These are phyloP conservation scores for Ceyx melanurus DNA, from an alignment of 2,113 vertebrate genomes.

Conservation along the genomic window DNA sequence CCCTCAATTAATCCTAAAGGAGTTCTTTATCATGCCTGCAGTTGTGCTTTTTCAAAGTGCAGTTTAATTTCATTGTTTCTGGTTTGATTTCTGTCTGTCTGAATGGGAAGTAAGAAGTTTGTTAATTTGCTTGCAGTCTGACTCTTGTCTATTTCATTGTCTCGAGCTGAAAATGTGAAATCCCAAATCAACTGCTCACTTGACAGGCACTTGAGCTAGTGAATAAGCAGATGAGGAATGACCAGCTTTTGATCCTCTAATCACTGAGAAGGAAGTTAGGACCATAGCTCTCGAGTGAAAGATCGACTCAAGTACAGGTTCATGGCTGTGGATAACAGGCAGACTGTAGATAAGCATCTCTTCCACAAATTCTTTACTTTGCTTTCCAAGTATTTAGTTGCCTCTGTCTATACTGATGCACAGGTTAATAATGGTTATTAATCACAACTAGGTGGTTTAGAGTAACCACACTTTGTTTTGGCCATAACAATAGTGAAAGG, in stretches of 20 bases:
- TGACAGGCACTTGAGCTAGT: not conserved
- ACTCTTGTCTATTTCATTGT: not conserved
- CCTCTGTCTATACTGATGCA: not conserved
- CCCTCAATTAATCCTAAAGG: not conserved
- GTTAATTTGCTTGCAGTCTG: not conserved
- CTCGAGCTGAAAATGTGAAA: not conserved
- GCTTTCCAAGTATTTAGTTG: rapidly evolving
- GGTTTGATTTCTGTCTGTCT: not conserved
- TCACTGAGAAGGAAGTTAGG: not conserved
- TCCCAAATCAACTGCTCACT: not conserved
- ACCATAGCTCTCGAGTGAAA: not conserved
- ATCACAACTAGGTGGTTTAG: not conserved
- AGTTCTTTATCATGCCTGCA: not conserved
- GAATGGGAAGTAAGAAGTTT: not conserved
- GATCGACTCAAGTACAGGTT: not conserved
- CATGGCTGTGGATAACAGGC: not conserved
- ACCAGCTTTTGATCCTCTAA: not conserved
- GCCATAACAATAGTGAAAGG: not conserved
- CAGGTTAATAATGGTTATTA: not conserved
- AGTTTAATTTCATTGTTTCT: not conserved
- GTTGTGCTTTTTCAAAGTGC: not conserved
- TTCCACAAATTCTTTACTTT: not conserved
- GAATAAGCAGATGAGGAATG: not conserved
- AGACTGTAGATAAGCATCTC: not conserved
- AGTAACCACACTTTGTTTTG: not conserved